A percentile compares a stretch with the other conserved stretches of the same genome.
Conservation (phyloP, 2,797 vertebrate species). For the Xiphorhynchus erythropygius region DNA sequence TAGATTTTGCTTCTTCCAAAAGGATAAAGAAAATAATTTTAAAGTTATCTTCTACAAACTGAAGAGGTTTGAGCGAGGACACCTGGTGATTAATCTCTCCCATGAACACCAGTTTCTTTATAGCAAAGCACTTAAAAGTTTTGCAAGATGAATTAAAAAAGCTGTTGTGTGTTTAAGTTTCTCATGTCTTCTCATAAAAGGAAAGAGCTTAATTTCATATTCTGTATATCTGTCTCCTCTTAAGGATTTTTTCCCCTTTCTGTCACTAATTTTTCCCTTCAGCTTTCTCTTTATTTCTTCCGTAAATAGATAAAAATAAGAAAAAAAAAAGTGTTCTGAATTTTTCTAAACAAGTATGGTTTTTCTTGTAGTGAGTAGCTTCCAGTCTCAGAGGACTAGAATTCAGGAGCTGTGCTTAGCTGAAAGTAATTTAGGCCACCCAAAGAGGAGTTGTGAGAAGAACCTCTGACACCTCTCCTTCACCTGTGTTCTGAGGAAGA, state of each 20-base stretch:
- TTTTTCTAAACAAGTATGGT: neutral
- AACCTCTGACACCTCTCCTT: neutral
- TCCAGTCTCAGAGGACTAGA: neutral
- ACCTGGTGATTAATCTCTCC: neutral
- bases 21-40: neutral
- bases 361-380: neutral
- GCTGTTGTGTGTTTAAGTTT: neutral
- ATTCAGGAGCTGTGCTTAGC: neutral
- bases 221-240: neutral
- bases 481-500: neutral
- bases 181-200: neutral
- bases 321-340: accelerated
- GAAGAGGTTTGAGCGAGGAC: neutral
- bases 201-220: neutral
- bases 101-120: neutral
- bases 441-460: neutral
- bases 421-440: neutral
- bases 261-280: neutral
- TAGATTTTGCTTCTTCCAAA: neutral
- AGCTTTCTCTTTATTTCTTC: neutral
- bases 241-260: accelerated
- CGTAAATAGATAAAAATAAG: neutral
- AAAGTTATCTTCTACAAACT: neutral
- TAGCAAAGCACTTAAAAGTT: neutral
- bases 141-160: neutral